These are phyloP conservation scores for Aspidiotus rigidus DNA, from an alignment of 2,888 invertebrate genomes.

Conservation along the genomic window DNA sequence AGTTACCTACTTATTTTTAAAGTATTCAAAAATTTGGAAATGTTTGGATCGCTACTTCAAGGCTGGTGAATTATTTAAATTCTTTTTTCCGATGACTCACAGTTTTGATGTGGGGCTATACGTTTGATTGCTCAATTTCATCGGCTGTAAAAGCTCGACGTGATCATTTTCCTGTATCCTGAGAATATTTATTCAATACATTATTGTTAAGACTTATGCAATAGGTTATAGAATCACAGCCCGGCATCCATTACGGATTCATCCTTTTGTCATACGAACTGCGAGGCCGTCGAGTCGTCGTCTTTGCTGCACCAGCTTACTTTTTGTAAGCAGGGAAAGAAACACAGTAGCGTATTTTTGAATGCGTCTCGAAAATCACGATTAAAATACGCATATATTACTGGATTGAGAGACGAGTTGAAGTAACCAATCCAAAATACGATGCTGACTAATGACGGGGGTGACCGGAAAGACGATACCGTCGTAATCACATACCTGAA, in stretches of 20 bases:
- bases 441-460: conserved; percentile 57
- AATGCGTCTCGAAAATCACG: conserved; percentile 94
- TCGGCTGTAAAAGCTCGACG: no score
- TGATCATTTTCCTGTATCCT: no score
- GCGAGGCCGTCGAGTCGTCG: conserved; percentile 36
- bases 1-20: no score
- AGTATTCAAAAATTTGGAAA: no score
- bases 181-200: no score
- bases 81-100: no score
- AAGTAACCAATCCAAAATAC: conserved; percentile 94
- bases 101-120: no score
- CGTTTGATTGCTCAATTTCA: no score
- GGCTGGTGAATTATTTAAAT: no score
- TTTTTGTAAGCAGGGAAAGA: conserved; percentile 67
- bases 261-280: conserved; percentile 29
- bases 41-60: no score
- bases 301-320: conserved; percentile 55
- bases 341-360: conserved; percentile 77
- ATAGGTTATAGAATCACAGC: neutral
- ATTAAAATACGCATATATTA: conserved; percentile 93
- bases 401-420: conserved; percentile 87
- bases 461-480: conserved; percentile 57
- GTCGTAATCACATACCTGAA: conserved; percentile 76
- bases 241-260: neutral
- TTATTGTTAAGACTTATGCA: no score